Evolutionary conservation across 2,888 invertebrate species (phyloP), one percentile per base, ranked within the genome.

Genomic region (Uloborus plumipes): DNA sequence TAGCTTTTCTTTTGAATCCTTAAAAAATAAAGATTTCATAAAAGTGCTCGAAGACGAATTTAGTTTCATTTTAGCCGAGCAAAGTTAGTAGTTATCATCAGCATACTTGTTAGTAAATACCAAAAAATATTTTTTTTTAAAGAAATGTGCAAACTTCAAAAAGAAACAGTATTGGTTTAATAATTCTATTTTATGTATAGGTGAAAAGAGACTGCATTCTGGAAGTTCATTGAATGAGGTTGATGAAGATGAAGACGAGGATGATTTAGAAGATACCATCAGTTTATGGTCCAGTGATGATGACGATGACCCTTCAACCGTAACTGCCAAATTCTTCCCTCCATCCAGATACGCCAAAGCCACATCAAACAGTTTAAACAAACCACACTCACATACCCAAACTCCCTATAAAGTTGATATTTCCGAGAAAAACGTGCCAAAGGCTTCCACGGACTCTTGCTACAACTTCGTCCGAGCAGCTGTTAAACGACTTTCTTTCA

Each of bases 391-490:
- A n/a, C 31, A 70, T 64, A 53, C 61, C 73, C 47, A 70, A 55
- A 22, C 70, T 67, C 39, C 39, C 39, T 62, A 55, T 53, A n/a
- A 78, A 14, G 20, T 22, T 61, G 49, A 67, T 50, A 16, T 62
- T 69, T 61, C 66, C 70, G 22, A 65, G 61, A 91, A 88, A 74
- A 72, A 88, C 87, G 83, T 88, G 88, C 78, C 95, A 95, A 95
- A 95, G 69, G 95, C 95, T 85, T 96, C 96, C 7, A 96, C 95
- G 88, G 96, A 96, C 90, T 95, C 96, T 6, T 97, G 96, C 88
- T 96, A 96, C 89, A 96, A 96, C 87, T 97, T 96, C 89, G 95
- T 97, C 11, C 91, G 96, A 64, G 92, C 95, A 87, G 96, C 96
- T 15, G 91, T 97, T 67, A 94, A 93, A 90, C 47, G 86, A 84